These are phyloP conservation scores for Drosophila erecta DNA, from an alignment of 1,140 invertebrate genomes.

Conservation along the genomic window DNA sequence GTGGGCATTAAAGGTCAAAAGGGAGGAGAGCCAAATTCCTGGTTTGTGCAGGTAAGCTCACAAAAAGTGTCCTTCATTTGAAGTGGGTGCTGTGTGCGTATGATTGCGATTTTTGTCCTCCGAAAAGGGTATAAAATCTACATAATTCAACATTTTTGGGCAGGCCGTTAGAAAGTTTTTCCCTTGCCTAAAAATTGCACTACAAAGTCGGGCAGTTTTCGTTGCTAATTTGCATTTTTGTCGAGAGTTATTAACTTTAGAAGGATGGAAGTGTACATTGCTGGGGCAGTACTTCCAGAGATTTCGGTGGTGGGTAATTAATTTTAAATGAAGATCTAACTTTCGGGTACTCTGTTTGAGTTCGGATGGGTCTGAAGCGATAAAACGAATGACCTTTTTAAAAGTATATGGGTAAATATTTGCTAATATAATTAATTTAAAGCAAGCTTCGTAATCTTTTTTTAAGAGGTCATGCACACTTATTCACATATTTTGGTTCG, in stretches of 20 bases:
- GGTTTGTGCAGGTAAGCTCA: slow-evolving; percentile 24
- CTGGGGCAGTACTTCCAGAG: background rate
- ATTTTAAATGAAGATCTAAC: slow-evolving; percentile 4
- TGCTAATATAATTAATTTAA: background rate
- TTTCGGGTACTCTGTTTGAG: background rate
- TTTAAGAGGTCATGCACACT: background rate
- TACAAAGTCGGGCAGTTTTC: slow-evolving; percentile 18
- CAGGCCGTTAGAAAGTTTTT: slow-evolving; percentile 26
- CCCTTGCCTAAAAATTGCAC: slow-evolving; percentile 4
- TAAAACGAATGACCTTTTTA: background rate
- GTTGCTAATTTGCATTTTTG: slow-evolving; percentile 57
- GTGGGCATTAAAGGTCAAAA: slow-evolving; percentile 20
- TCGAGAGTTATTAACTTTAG: slow-evolving; percentile 20
- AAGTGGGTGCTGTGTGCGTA: slow-evolving; percentile 13
- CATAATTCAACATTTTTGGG: slow-evolving; percentile 30
- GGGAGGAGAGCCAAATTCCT: background rate
- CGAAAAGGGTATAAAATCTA: slow-evolving; percentile 33
- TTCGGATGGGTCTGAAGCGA: background rate
- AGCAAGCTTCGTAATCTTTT: background rate
- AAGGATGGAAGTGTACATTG: slow-evolving; percentile 23
- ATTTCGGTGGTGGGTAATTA: slow-evolving; percentile 12
- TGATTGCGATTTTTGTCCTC: background rate
- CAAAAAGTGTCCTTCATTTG: slow-evolving; percentile 25
- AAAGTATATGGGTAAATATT: background rate
- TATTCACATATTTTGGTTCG: background rate